Evolutionary conservation across 2,888 invertebrate species (phyloP), one percentile per base, ranked within the genome.

Genomic region (Hypomecis atomaria): DNA sequence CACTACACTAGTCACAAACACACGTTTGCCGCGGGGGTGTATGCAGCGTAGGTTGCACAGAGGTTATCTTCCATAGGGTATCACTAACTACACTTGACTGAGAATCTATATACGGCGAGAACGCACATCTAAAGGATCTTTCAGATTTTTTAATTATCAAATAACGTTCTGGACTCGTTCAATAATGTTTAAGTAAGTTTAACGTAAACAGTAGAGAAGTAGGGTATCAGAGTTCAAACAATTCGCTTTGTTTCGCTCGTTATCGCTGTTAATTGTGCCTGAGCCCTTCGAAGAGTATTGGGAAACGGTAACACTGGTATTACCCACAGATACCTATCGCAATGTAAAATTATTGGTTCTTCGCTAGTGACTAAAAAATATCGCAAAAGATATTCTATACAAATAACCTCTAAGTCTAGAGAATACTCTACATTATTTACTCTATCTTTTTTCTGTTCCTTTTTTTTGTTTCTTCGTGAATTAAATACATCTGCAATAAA

Each of bases 1-100:
- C 75, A 81, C 81, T 75, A 69, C 78, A 81, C 79, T 71, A 63
- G 67, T 72, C 62, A 69, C 65, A 69, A 61, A 36, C 54, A 54
- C 34, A 43, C 10, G 63, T 72, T 68, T 74, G 71, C 74, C 61
- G 58, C 54, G 43, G 65, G 73, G 71, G 38, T 52, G 40, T 42
- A 62, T 58, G 62, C 70, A 49, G 33, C 69, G 69, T 71, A 61
- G 48, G 65, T 71, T 84, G 87, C 85, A 83, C 69, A 71, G 69
- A 81, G 89, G 87, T 89, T 90, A 89, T 89, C 23, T 23, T 23
- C 23, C 88, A 75, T 65, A 69, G 67, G 54, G 65, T 62, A 69
- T 74, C 9, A 44, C 6, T 52, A 38, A 10, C 40, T 5, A 34
- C 11, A 33, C 49, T 37, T 8, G 8, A 49, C 36, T 11, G 0